Evolutionary conservation across 2,113 vertebrate species (phyloP).

Genomic region (Serilophus lunatus): DNA sequence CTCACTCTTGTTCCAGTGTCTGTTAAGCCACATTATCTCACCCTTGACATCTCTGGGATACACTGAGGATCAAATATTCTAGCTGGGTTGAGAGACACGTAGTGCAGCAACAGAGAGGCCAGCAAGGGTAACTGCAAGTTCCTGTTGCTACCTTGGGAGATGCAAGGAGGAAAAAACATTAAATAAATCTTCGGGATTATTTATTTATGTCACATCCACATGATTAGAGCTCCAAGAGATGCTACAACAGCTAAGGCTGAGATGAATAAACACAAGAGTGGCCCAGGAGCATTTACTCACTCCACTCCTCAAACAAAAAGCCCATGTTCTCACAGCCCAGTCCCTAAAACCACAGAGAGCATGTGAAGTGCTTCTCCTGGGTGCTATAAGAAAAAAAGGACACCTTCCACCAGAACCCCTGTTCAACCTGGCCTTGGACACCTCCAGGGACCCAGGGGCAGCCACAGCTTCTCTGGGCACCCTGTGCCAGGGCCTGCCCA

Average conservation of each 20-base stretch:
- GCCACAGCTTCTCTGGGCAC: not conserved
- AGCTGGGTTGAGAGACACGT: not conserved
- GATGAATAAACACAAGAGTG: not conserved
- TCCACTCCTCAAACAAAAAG: not conserved
- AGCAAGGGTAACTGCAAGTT: not conserved
- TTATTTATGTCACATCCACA: not conserved
- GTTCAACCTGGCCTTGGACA: not conserved
- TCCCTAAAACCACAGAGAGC: not conserved
- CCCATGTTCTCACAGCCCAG: not conserved
- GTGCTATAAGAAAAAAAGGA: not conserved
- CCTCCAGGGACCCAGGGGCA: not conserved
- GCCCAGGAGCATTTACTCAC: not conserved
- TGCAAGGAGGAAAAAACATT: not conserved
- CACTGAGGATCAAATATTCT: not conserved
- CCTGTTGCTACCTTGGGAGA: not conserved
- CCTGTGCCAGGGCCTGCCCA: not conserved
- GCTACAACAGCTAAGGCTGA: not conserved
- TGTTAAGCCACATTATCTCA: not conserved
- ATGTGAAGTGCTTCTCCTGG: not conserved
- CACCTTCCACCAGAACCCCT: not conserved
- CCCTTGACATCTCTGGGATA: not conserved
- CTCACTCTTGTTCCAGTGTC: constrained; percentile 10
- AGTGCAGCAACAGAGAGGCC: not conserved
- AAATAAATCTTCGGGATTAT: not conserved
- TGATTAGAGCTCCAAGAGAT: not conserved